These are phyloP conservation scores for Callyntrura sp. DNA, from an alignment of 2,888 invertebrate species.

Conservation along the genomic window DNA sequence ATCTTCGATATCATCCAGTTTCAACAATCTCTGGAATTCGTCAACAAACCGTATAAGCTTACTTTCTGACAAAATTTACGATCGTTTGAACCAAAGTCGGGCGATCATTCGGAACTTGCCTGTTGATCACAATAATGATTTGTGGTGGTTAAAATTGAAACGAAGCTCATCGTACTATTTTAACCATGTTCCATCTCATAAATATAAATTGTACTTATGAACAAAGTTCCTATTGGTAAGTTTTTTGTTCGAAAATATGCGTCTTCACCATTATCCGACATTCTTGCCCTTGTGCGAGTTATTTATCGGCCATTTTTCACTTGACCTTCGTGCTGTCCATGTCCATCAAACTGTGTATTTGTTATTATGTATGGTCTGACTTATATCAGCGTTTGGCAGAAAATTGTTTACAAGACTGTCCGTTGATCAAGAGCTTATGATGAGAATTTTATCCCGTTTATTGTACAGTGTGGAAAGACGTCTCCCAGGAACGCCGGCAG, in stretches of 20 bases:
- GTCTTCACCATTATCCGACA: too few species aligned
- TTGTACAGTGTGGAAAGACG: conserved; percentile 81
- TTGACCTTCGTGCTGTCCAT: too few species aligned
- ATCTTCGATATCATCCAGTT: conserved; percentile 43
- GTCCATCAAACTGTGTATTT: too few species aligned
- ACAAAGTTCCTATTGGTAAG: not conserved
- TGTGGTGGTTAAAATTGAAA: conserved; percentile 48
- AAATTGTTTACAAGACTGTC: not conserved
- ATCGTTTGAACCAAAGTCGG: conserved; percentile 39
- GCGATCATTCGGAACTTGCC: conserved; percentile 45
- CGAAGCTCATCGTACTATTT: conserved; percentile 41
- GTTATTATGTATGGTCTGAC: too few species aligned
- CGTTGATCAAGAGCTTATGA: not conserved
- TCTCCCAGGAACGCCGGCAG: conserved; percentile 55
- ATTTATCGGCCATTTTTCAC: too few species aligned
- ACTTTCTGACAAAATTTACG: conserved; percentile 53
- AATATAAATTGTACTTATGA: conserved; percentile 39
- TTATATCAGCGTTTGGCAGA: not conserved
- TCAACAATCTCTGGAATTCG: conserved; percentile 49
- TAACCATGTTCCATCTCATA: conserved; percentile 14
- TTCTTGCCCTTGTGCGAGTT: too few species aligned
- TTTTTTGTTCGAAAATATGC: not conserved
- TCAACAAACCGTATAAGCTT: conserved; percentile 43
- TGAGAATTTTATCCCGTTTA: not conserved
- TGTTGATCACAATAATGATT: conserved; percentile 42